Percentiles rank a stretch among this genome's conserved stretches.
Conservation (phyloP, 2,113 vertebrate species). For the Dipodomys ordii region DNA sequence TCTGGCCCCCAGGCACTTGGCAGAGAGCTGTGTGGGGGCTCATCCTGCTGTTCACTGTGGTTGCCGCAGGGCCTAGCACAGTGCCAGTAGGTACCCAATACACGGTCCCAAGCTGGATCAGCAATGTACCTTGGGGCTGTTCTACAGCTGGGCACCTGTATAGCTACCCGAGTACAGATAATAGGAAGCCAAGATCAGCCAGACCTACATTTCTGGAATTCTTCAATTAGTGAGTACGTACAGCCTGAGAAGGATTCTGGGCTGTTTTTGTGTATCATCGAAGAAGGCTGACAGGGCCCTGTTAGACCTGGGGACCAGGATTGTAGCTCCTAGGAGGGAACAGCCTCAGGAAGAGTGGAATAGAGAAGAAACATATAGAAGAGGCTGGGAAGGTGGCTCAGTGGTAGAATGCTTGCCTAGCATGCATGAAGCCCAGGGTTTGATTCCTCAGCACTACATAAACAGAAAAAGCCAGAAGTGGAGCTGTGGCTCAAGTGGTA, state of each 20-base stretch:
- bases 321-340: too few species aligned
- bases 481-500: too few species aligned
- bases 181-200: fast-evolving
- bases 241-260: not conserved
- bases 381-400: too few species aligned
- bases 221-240: not conserved
- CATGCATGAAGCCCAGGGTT: too few species aligned
- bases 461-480: too few species aligned
- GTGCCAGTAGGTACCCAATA: not conserved
- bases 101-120: not conserved
- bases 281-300: not conserved
- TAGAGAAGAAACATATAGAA: not conserved
- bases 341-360: not conserved
- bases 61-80: not conserved
- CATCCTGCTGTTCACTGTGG: not conserved
- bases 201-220: not conserved
- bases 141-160: not conserved
- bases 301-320: not conserved
- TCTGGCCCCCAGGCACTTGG: not conserved
- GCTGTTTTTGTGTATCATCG: not conserved
- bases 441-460: too few species aligned
- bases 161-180: not conserved
- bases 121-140: not conserved
- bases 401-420: too few species aligned
- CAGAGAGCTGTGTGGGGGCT: conserved; percentile 16